phyloP scores from a whole-genome alignment of 2,888 invertebrate species.

The Xiphydria camelus region DNA sequence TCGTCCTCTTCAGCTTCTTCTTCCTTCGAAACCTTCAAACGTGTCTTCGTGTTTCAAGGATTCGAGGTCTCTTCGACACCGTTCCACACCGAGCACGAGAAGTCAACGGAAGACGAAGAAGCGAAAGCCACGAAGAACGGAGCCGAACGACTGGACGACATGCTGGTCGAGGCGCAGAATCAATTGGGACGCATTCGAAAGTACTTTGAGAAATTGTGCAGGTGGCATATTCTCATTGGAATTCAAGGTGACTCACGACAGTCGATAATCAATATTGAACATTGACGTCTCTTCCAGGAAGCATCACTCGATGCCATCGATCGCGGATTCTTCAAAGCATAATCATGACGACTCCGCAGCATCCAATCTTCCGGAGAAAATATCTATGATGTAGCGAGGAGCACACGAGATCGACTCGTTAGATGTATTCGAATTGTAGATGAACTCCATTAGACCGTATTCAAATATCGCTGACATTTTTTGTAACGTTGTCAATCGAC shows the following conservation, averaged over 20 bases:
- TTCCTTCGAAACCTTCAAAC: not conserved
- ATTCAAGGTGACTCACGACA: not conserved
- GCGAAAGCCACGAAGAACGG: not conserved
- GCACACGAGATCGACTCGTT: too few species aligned
- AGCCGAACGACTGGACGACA: constrained; percentile 11
- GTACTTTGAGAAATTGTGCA: constrained; percentile 28
- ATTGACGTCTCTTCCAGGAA: constrained; percentile 13
- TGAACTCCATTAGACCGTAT: too few species aligned
- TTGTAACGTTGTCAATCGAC: too few species aligned
- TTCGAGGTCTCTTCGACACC: constrained; percentile 18
- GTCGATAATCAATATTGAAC: not conserved
- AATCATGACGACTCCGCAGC: not conserved
- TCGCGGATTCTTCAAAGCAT: not conserved
- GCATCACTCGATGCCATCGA: constrained; percentile 11
- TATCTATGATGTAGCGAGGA: constrained; percentile 4
- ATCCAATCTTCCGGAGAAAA: constrained; percentile 1
- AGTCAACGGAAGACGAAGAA: constrained; percentile 3
- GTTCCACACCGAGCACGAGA: constrained; percentile 3
- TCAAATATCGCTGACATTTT: too few species aligned
- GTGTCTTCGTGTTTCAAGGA: constrained; percentile 7
- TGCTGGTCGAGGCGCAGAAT: constrained; percentile 23
- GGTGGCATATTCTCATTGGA: constrained; percentile 15
- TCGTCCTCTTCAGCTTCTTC: not conserved
- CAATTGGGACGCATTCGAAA: constrained; percentile 25
- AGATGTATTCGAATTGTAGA: too few species aligned